A percentile compares a stretch with the other conserved stretches of the same genome.
phyloP scores from a whole-genome alignment of 30 jellyfish, hydroid and myxozoan species.

The Aurelia aurita region DNA sequence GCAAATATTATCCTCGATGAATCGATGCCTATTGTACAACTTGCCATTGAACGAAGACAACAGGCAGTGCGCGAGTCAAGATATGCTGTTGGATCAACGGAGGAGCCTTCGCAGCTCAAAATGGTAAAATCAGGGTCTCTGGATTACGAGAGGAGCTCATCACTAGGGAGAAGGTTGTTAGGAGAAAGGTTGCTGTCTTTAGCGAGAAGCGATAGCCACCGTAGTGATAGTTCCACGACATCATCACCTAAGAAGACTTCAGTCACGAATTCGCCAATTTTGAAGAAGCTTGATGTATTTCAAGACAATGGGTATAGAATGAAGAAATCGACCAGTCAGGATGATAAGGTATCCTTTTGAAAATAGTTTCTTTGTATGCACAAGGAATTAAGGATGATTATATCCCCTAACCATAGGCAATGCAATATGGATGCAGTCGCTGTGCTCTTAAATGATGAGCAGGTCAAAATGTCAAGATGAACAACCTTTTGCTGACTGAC shows the following conservation, averaged over 20 bases:
- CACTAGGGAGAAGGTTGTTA: not conserved
- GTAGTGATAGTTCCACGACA: constrained; percentile 35
- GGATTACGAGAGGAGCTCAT: constrained; percentile 3
- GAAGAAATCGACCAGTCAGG: constrained; percentile 23
- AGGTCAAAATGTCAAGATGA: too few species aligned
- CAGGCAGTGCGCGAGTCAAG: constrained; percentile 42
- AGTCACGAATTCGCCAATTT: constrained; percentile 37
- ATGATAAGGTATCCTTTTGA: constrained; percentile 19
- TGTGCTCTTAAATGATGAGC: too few species aligned
- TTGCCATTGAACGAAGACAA: constrained; percentile 17
- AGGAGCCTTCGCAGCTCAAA: not conserved
- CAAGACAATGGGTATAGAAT: constrained; percentile 5
- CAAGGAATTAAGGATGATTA: too few species aligned
- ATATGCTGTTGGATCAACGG: constrained; percentile 39
- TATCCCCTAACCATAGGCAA: too few species aligned
- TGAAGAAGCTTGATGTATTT: constrained; percentile 46
- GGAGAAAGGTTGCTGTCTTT: constrained; percentile 12
- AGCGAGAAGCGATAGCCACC: constrained; percentile 52
- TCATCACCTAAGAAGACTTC: constrained; percentile 52
- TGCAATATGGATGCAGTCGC: too few species aligned
- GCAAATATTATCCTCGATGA: constrained; percentile 35
- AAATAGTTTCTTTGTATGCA: too few species aligned
- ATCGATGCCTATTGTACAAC: constrained; percentile 29
- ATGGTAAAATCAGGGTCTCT: constrained; percentile 13
- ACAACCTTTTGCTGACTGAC: too few species aligned